Evolutionary conservation across 35 echinoderm and acorn worm genomes (phyloP).

Genomic region (Apostichopus japonicus): DNA sequence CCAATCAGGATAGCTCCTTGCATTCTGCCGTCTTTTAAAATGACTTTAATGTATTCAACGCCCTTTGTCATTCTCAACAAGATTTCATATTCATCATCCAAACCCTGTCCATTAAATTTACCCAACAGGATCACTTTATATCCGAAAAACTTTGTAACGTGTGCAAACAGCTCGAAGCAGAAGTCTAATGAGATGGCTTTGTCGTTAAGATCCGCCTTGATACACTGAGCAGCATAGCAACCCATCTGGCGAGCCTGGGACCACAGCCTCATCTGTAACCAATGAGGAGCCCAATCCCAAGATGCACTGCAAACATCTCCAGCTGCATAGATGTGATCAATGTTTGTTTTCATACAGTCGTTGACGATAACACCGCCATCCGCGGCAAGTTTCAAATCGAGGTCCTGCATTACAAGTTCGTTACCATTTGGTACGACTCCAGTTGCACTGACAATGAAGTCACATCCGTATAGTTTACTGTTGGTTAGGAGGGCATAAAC

Average conservation of each 20-base stretch:
- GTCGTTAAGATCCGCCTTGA: slow-evolving; percentile 58
- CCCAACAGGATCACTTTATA: slow-evolving; percentile 93
- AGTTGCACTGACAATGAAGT: slow-evolving; percentile 95
- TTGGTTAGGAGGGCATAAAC: slow-evolving; percentile 89
- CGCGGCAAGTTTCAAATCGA: slow-evolving; percentile 56
- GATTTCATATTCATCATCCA: slow-evolving; percentile 77
- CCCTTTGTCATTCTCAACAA: slow-evolving; percentile 85
- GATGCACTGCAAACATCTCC: slow-evolving; percentile 94
- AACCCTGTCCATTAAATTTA: slow-evolving; percentile 86
- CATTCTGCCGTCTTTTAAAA: slow-evolving; percentile 84
- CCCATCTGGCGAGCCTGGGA: slow-evolving; percentile 98
- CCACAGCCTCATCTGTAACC: slow-evolving; percentile 97
- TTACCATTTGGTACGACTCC: slow-evolving; percentile 83
- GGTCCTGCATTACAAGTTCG: background rate
- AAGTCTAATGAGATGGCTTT: slow-evolving; percentile 81
- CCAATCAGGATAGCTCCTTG: slow-evolving; percentile 94
- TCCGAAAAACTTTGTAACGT: slow-evolving; percentile 91
- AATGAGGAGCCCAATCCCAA: slow-evolving; percentile 89
- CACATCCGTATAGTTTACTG: slow-evolving; percentile 91
- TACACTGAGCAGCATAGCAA: slow-evolving; percentile 90
- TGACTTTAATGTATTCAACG: slow-evolving; percentile 84
- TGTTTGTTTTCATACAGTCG: slow-evolving; percentile 91
- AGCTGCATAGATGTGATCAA: slow-evolving; percentile 88
- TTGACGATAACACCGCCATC: slow-evolving; percentile 88
- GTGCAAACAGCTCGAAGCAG: slow-evolving; percentile 95